Base-by-base conservation (phyloP, 2,113 vertebrate genomes). In the Pomatorhinus ruficollis region DNA sequence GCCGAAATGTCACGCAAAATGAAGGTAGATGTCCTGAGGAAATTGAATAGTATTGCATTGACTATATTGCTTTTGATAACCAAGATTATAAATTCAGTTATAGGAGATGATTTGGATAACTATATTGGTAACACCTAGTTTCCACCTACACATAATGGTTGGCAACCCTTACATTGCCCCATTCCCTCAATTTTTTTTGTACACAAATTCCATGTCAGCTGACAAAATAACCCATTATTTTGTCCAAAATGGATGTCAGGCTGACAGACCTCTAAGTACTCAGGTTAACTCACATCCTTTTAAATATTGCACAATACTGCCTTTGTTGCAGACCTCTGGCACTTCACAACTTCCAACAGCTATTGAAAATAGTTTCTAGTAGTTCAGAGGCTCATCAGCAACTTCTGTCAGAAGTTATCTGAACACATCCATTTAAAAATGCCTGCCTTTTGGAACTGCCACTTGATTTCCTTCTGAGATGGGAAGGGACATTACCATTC, bases 401-500 rank as follows among this genome's bases (percentile, higher is more conserved):
- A 35, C 54, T 92, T 96, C 18, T 90, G 47, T 90, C 75, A 63
- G 79, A 83, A 88, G 71, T 92, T 93, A 90, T 66, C 27, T 80
- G 59, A 88, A 77, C 35, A 31, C 7, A 86, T 47, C 64, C 18
- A 66, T 81, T 90, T 90, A 44, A 85, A 93, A 95, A 83, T 83
- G 47, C 30, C 76, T 92, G 71, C 21, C 25, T 70, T 95, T 95
- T 88, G 88, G 83, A 92, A 15, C 50, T 90, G 33, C 79, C 60
- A 44, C 35, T 93, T 93, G 79, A 88, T 97, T 95, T 93, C 27
- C 33, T 90, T 93, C 86, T 95, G 90, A 97, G 18, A 9, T 97
- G 86, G 54, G 60, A 95, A 94, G 60, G 83, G 79, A 92, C 87
- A 81, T 83, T 77, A 30, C 68, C 76, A 90, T 93, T 88, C 86